Base-by-base conservation (phyloP, 2,888 invertebrate species). In the Ormyrus rosae region DNA sequence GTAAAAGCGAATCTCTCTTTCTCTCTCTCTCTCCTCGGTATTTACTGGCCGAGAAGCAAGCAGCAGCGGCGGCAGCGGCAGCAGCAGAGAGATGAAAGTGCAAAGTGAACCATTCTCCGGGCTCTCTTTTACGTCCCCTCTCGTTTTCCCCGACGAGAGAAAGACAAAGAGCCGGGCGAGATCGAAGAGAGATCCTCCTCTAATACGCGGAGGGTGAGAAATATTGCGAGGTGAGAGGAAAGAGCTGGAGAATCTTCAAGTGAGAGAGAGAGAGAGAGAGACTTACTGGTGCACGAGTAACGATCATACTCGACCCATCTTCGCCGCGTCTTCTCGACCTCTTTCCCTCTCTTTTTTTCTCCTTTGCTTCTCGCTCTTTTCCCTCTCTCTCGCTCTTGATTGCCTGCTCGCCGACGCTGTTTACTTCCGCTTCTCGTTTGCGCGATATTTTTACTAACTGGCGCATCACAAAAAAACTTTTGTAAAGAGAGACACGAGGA, bases 281-380 rank as follows among this genome's bases (percentile, higher is more conserved):
- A 86, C 81, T 84, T 77, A 81, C 83, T 75, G 81, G 83, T 73
- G 83, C 84, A 78, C 83, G 85, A 85, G 84, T 86, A 84, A 85
- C 84, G 84, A 85, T 84, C 85, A 84, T 77, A 80, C 60, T 73
- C 78, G 74, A 72, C 75, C 75, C 75, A 60, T 79, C 79, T 80
- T 80, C 70, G 71, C 72, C 46, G 51, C n/a, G 48, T 11, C 51
- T 46, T 19, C 48, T 53, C 50, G 46, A 9, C 60, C 53, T 10
- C 67, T 78, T 78, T 70, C 68, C 81, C 68, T 61, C 73, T 78
- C 71, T 73, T 53, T 64, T 19, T 19, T 19, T 9, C 61, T 60
- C 13, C 46, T 48, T 58, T 46, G 19, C 46, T 19, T 58, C 34
- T 51, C 11, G 13, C 46, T 48, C 69, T 61, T 63, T 48, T 69